Percentiles rank a stretch among this genome's conserved stretches.
phyloP scores from a whole-genome alignment of 2,888 invertebrate genomes.

The Polydrusus pterygomalis region DNA sequence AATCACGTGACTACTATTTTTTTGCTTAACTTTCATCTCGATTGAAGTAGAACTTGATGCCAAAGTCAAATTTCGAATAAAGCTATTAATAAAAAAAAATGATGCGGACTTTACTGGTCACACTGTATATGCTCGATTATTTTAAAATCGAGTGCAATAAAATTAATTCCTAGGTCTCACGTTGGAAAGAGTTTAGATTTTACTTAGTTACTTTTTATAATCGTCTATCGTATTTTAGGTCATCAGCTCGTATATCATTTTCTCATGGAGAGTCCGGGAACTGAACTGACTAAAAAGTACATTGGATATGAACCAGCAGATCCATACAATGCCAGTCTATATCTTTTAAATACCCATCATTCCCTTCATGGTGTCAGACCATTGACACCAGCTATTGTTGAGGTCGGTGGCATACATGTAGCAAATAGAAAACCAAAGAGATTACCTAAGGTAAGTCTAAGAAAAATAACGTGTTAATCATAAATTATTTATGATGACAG shows the following conservation, averaged over 20 bases:
- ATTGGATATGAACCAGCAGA: slow-evolving; percentile 50
- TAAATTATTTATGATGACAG: no score
- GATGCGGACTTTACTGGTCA: no score
- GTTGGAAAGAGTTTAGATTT: no score
- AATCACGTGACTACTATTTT: no score
- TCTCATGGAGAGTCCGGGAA: slow-evolving; percentile 48
- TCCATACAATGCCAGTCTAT: slow-evolving; percentile 70
- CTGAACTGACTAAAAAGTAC: slow-evolving; percentile 41
- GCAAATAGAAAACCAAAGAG: slow-evolving; percentile 62
- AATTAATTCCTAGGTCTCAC: no score
- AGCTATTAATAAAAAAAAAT: no score
- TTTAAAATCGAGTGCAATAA: no score
- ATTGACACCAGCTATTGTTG: slow-evolving; percentile 72
- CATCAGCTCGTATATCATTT: slow-evolving; percentile 50
- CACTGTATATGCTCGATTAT: no score
- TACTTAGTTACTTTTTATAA: no score
- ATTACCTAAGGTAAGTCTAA: slow-evolving; percentile 59
- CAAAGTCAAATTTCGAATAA: no score
- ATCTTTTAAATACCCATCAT: slow-evolving; percentile 73
- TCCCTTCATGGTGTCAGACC: slow-evolving; percentile 71
- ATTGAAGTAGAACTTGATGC: no score
- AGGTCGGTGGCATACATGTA: slow-evolving; percentile 75
- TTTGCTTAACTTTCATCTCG: no score
- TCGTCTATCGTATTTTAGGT: not conserved
- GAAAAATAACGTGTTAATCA: not conserved